A percentile compares a stretch with the other conserved stretches of the same genome.
Evolutionary conservation across 2,113 vertebrate species (phyloP).

Genomic region (Paradoxurus hermaphroditus): DNA sequence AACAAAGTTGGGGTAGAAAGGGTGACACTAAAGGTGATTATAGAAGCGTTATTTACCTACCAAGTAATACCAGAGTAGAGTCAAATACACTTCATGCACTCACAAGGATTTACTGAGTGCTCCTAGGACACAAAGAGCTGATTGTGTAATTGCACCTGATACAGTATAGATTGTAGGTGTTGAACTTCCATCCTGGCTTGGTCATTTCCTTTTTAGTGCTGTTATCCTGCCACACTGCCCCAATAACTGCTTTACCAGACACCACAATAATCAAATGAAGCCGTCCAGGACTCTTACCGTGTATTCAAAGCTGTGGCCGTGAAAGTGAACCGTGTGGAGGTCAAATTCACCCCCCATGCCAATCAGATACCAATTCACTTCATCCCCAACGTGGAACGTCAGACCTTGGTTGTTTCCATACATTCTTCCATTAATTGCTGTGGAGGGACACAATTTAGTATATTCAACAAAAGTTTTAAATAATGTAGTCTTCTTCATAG

Average conservation of each 20-base stretch:
- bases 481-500: background rate
- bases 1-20: background rate
- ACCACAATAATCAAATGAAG: background rate
- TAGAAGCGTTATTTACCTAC: background rate
- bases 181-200: background rate
- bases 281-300: constrained; percentile 74
- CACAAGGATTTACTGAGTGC: background rate
- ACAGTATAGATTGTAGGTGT: background rate
- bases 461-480: background rate
- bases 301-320: constrained; percentile 87
- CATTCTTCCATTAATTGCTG: constrained; percentile 87
- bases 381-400: constrained; percentile 84
- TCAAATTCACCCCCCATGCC: constrained; percentile 84
- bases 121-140: background rate
- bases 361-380: constrained; percentile 89
- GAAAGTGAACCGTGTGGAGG: constrained; percentile 86
- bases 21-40: background rate
- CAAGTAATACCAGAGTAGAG: background rate
- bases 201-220: background rate
- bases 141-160: background rate
- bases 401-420: constrained; percentile 85
- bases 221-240: background rate
- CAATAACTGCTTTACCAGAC: background rate
- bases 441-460: background rate
- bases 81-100: background rate